Conservation (phyloP, 2,113 vertebrate species). For the Chrysemys picta region DNA sequence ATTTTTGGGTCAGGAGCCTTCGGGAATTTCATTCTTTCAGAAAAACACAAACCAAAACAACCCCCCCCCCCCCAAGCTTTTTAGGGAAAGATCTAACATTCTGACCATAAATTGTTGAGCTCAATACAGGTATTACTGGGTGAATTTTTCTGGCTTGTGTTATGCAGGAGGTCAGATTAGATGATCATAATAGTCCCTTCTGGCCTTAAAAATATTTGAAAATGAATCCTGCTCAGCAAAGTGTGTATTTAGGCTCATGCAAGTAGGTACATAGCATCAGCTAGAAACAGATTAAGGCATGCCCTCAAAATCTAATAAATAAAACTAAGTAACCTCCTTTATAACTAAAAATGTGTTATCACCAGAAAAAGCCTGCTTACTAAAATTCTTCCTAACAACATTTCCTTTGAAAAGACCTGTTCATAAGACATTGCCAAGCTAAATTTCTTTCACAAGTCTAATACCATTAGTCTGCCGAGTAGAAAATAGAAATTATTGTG, state of each 20-base stretch:
- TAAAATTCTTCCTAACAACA: conserved; percentile 66
- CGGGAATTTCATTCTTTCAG: not conserved
- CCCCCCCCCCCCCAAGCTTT: not conserved
- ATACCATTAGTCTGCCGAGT: conserved; percentile 72
- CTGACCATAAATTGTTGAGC: conserved; percentile 27
- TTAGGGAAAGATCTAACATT: not conserved
- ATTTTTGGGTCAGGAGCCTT: not conserved
- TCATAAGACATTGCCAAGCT: conserved; percentile 74
- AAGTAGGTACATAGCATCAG: conserved; percentile 14
- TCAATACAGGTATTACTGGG: not conserved
- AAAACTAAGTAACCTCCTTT: conserved; percentile 53
- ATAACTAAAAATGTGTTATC: conserved; percentile 58
- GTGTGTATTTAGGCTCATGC: not conserved
- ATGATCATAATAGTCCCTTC: conserved; percentile 65
- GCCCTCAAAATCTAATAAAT: conserved; percentile 50
- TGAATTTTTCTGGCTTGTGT: conserved; percentile 48
- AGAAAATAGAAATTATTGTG: conserved; percentile 76
- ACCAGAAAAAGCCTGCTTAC: conserved; percentile 59
- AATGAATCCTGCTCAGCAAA: conserved; percentile 29
- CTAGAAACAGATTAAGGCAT: conserved; percentile 43
- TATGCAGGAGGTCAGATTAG: conserved; percentile 57
- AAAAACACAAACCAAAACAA: not conserved
- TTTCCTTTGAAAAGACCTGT: conserved; percentile 62
- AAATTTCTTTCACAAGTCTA: conserved; percentile 70
- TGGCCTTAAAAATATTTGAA: conserved; percentile 50